Base-by-base conservation (phyloP, 1,140 invertebrate genomes). In the Dreissena polymorpha region DNA sequence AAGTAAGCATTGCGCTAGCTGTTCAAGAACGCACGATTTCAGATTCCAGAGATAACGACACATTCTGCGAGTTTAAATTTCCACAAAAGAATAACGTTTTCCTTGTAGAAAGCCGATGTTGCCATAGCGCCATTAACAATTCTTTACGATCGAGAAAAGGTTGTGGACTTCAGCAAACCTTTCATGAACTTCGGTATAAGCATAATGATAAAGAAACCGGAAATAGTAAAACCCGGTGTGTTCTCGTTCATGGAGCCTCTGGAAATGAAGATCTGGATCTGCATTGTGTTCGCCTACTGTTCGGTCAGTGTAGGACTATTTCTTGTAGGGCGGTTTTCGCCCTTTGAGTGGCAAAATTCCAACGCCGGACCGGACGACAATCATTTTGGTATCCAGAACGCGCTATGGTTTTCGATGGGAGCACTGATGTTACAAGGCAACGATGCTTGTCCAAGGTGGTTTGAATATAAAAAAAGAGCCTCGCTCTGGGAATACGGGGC, bases 351-450 rank as follows among this genome's bases (percentile, higher is more conserved):
- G 88, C 64, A 84, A 5, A 95, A 96, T 79, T 90, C 80, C 92
- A 92, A 89, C 94, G 99, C 93, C 97, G 98, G 93, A 49, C 25
- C 69, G 60, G 68, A 57, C 76, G 86, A 63, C 3, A 89, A 91
- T 63, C 97, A 99, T 93, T 99, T 99, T 93, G 98, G 96, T 86
- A 96, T 92, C 6, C 79, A 85, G 10, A 93, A 92, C 84, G 88
- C 91, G 13, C 85, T 92, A 14, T 99, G 98, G 98, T 99, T 99
- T 91, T 95, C 98, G 3, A 93, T 99, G 75, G 97, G 97, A 12
- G 97, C 98, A 50, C 97, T 99, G 91, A 98, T 99, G 97, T 97
- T 99, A 92, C 98, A 99, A 93, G 98, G 98, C 51, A 97, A 97
- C 90, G 91, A 98, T 98, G 93, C 97, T 97, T 90, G 89, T 85